Evolutionary conservation across 2,113 vertebrate species (phyloP), one percentile per base, ranked within the genome.

Genomic region (Meriones unguiculatus): DNA sequence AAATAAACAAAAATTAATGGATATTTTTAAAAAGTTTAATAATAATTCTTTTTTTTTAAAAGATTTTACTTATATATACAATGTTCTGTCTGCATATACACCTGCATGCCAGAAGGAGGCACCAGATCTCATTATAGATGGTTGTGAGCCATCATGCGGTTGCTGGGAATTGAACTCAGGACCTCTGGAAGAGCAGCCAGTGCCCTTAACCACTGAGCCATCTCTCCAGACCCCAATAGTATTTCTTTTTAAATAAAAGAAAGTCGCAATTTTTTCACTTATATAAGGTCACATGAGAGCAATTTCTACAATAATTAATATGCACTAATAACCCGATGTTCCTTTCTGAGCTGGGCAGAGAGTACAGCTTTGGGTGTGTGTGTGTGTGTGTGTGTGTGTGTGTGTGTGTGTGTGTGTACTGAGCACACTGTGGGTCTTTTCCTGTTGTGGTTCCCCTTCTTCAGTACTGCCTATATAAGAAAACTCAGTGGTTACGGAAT

Each of bases 221-320:
- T 5, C 46, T 46, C 46, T 46, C 5, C 46, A 46, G 46, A 3
- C 46, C 46, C 46, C 59, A n/a, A 35, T 38, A 59, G 97, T 97
- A 97, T 96, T 96, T 97, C 59, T 64, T 65, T 84, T 84, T 41
- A 17, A 98, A 98, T 93, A 98, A 98, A 98, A 64, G 98, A 67
- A 30, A 92, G 57, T 9, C 9, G 25, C 62, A 30, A 18, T 46
- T 72, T 67, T 92, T 96, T 93, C 62, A 97, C 13, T 96, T 35
- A 41, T 35, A 85, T 7, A n/a, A 7, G 22, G 62, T 35, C 59
- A 52, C 54, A 52, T 2, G 54, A 73, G 3, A 30, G 38, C 11
- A 32, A 67, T 78, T 30, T 14, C 32, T 28, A 14, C 7, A 4
- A 22, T 2, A 38, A 38, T 41, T 62, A n/a, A 52, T 0, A 4